These are phyloP conservation scores for Alloplasta piceator DNA, from an alignment of 2,888 invertebrate species.

Conservation along the genomic window DNA sequence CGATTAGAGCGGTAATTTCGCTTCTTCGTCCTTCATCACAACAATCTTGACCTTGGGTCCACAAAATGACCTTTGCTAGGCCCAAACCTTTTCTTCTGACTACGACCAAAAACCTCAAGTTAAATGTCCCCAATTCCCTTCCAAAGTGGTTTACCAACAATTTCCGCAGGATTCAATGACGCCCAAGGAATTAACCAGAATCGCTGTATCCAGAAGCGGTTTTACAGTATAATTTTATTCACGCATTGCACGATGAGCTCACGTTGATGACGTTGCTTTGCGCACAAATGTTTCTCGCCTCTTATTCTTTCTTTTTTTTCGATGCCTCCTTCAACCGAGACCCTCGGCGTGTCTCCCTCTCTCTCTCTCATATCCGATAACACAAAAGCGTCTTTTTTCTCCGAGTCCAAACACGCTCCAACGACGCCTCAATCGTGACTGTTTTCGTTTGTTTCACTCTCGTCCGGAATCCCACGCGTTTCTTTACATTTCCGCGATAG, in stretches of 20 bases:
- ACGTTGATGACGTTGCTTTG: constrained; percentile 30
- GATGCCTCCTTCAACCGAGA: neutral
- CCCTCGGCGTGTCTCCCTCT: constrained; percentile 5
- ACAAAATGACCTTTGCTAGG: no score
- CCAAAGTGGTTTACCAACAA: neutral
- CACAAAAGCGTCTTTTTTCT: constrained; percentile 7
- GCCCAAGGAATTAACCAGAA: neutral
- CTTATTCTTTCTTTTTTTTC: no score
- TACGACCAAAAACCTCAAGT: no score
- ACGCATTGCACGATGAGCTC: constrained; percentile 30
- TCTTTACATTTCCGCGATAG: constrained; percentile 42
- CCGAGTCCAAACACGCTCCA: constrained; percentile 5
- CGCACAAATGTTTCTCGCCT: constrained; percentile 44
- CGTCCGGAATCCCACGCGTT: constrained; percentile 39
- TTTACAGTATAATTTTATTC: constrained; percentile 31
- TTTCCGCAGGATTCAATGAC: constrained; percentile 31
- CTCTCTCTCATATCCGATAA: no score
- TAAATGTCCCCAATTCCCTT: no score
- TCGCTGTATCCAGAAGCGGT: neutral
- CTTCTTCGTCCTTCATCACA: no score
- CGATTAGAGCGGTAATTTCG: no score
- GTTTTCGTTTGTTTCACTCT: constrained; percentile 52
- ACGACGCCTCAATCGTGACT: constrained; percentile 25
- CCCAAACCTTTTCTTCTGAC: no score
- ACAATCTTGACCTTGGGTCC: no score